phyloP scores from a whole-genome alignment of 2,797 vertebrate species.

The Acridotheres tristis region DNA sequence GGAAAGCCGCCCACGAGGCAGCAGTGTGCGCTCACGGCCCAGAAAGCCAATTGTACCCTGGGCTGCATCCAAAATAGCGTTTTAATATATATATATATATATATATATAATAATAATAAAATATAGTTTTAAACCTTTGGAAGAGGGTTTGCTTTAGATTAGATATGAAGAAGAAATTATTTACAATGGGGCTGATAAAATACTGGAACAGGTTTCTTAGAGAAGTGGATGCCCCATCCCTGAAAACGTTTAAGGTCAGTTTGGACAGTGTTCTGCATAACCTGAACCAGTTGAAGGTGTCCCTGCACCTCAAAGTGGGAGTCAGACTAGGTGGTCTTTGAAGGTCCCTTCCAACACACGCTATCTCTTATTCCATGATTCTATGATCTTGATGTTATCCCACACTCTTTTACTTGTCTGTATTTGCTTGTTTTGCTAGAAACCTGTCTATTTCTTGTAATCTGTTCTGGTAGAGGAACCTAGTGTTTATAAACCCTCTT shows the following conservation, averaged over 20 bases:
- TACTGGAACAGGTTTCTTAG: too few species aligned
- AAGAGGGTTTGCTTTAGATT: neutral
- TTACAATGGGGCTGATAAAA: neutral
- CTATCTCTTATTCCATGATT: neutral
- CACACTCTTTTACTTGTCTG: neutral
- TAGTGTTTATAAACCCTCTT: neutral
- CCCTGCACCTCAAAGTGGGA: neutral
- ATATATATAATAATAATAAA: too few species aligned
- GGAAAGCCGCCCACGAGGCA: neutral
- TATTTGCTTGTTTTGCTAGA: neutral
- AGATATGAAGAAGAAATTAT: neutral
- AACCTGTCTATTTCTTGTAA: neutral
- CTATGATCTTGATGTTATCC: neutral
- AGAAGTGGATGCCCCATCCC: neutral
- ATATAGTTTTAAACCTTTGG: too few species aligned
- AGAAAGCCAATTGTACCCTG: fast-evolving
- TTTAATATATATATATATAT: too few species aligned
- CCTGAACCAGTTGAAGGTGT: neutral
- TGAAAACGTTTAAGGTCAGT: neutral
- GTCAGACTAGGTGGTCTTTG: neutral
- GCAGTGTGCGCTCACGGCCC: neutral
- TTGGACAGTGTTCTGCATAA: neutral
- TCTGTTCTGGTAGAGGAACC: neutral
- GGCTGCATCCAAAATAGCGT: neutral
- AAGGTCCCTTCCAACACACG: neutral